Evolutionary conservation across 2,888 invertebrate genomes (phyloP).

Genomic region (Anticlea derivata): DNA sequence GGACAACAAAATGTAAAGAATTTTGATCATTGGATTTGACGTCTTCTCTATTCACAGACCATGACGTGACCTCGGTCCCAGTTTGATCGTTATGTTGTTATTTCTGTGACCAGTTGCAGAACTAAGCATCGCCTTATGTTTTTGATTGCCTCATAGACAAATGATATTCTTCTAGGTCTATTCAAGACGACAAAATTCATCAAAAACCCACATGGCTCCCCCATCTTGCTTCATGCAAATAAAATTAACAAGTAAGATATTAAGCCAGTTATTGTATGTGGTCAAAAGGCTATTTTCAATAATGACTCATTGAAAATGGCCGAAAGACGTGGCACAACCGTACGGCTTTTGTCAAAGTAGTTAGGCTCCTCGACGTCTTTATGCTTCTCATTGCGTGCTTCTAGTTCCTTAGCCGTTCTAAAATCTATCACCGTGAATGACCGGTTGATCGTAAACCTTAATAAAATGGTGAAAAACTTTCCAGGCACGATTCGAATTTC

Average conservation of each 20-base stretch:
- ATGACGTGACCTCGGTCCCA: background rate
- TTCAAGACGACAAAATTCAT: slow-evolving; percentile 78
- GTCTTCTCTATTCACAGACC: too few species aligned
- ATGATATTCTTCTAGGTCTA: slow-evolving; percentile 73
- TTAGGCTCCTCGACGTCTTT: slow-evolving; percentile 50
- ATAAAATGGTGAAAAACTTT: slow-evolving; percentile 23
- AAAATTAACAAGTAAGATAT: slow-evolving; percentile 77
- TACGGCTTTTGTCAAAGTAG: slow-evolving; percentile 62
- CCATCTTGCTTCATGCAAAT: slow-evolving; percentile 80
- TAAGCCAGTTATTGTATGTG: slow-evolving; percentile 55
- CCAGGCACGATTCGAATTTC: slow-evolving; percentile 78
- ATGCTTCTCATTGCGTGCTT: slow-evolving; percentile 35
- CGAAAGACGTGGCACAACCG: slow-evolving; percentile 51
- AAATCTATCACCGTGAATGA: slow-evolving; percentile 28
- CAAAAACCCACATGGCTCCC: slow-evolving; percentile 75
- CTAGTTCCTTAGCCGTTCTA: slow-evolving; percentile 20
- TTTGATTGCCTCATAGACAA: slow-evolving; percentile 9
- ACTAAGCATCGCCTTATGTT: background rate
- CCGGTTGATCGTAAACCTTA: slow-evolving; percentile 9
- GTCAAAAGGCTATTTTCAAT: slow-evolving; percentile 2
- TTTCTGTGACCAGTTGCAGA: background rate
- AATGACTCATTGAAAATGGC: slow-evolving; percentile 33
- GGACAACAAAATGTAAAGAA: too few species aligned
- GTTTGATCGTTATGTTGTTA: background rate
- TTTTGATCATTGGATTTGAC: too few species aligned